A percentile compares a stretch with the other conserved stretches of the same genome.
Conservation (phyloP, 2,797 vertebrate species). For the Muraenolepis orangiensis region DNA sequence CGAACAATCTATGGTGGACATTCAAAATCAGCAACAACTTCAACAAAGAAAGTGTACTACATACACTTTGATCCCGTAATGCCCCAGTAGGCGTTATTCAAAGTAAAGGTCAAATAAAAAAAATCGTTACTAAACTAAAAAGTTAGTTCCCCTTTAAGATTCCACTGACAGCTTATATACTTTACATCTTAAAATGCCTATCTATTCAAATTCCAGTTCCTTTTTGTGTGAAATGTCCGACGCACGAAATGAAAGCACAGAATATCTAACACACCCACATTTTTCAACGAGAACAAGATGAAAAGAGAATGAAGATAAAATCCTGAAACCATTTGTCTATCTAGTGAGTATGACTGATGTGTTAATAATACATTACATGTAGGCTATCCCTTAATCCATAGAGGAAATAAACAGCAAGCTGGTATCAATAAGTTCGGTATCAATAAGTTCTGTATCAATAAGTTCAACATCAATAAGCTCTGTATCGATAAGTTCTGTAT, state of each 20-base stretch:
- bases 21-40: slow-evolving; percentile 22
- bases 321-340: not conserved
- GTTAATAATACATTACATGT: no score
- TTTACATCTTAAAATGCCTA: not conserved
- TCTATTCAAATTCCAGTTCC: not conserved
- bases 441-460: not conserved
- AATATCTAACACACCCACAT: not conserved
- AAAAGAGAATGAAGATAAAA: not conserved
- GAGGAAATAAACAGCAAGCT: not conserved
- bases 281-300: no score
- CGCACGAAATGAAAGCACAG: not conserved
- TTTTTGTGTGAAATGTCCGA: no score
- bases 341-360: not conserved
- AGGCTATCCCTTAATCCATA: not conserved
- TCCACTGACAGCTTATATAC: not conserved
- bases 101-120: not conserved
- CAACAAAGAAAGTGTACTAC: slow-evolving; percentile 5
- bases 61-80: not conserved
- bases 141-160: not conserved
- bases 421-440: not conserved
- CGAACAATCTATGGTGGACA: not conserved
- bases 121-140: no score
- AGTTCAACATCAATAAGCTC: not conserved
- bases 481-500: not conserved
- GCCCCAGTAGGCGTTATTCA: no score